phyloP scores from a whole-genome alignment of 1,140 invertebrate genomes.

The Plodia interpunctella region DNA sequence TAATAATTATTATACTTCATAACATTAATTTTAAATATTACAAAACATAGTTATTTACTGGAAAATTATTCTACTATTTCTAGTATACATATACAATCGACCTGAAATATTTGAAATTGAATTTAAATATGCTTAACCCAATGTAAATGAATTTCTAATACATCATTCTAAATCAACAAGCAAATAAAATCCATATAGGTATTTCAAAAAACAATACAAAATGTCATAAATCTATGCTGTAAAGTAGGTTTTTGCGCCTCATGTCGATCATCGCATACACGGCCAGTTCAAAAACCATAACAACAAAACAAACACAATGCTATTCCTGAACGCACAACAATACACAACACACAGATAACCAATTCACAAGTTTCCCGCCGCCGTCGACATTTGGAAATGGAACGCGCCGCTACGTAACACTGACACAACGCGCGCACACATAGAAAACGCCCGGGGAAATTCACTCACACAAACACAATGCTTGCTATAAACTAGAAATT shows the following conservation, averaged over 20 bases:
- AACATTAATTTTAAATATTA: neutral
- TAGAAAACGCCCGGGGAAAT: constrained; percentile 42
- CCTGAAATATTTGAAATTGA: too few relatives aligned
- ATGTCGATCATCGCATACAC: neutral
- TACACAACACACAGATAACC: constrained; percentile 55
- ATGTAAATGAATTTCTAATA: too few relatives aligned
- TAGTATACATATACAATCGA: too few relatives aligned
- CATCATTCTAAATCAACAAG: too few relatives aligned
- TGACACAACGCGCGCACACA: constrained; percentile 41
- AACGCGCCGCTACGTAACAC: constrained; percentile 35
- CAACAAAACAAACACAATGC: constrained; percentile 72
- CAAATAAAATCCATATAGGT: too few relatives aligned
- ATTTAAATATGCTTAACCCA: too few relatives aligned
- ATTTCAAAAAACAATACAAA: too few relatives aligned
- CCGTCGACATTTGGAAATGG: constrained; percentile 48
- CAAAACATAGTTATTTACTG: too few relatives aligned
- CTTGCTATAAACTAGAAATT: constrained; percentile 16
- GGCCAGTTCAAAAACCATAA: constrained; percentile 34
- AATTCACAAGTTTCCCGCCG: constrained; percentile 65
- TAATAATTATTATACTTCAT: constrained; percentile 4
- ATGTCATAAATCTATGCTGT: neutral
- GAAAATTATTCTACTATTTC: too few relatives aligned
- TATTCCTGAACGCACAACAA: constrained; percentile 49
- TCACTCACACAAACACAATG: constrained; percentile 31
- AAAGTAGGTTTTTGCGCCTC: neutral